These are phyloP conservation scores for Chelon labrosus DNA, from an alignment of 2,797 vertebrate genomes.

Conservation along the genomic window DNA sequence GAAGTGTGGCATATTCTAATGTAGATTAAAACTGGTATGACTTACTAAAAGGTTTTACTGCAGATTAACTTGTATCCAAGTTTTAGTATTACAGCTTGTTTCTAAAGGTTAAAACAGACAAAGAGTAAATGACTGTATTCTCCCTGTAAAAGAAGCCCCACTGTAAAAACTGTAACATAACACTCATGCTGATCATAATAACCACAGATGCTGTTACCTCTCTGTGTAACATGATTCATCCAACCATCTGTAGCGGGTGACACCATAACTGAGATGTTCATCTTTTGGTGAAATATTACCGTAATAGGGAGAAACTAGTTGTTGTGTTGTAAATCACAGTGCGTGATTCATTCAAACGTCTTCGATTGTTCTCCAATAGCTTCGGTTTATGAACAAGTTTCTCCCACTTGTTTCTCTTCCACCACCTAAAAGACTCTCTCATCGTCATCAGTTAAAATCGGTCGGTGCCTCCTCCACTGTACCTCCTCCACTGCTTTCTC, in stretches of 20 bases:
- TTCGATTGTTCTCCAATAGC: conserved; percentile 33
- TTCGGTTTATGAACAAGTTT: conserved; percentile 1
- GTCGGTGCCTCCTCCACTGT: not conserved
- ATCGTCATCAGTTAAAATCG: not conserved
- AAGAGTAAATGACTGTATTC: too few relatives aligned
- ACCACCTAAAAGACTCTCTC: conserved; percentile 5
- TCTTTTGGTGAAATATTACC: not conserved
- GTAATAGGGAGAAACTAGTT: not conserved
- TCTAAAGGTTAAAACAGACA: too few relatives aligned
- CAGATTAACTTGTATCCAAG: too few relatives aligned
- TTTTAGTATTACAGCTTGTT: too few relatives aligned
- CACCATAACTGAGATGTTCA: conserved; percentile 8
- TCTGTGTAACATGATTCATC: conserved; percentile 10
- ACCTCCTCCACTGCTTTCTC: not conserved
- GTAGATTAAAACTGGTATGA: too few relatives aligned
- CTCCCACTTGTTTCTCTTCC: conserved; percentile 26
- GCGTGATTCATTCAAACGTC: conserved; percentile 32
- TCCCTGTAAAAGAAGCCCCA: too few relatives aligned
- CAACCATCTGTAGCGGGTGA: not conserved
- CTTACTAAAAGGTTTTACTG: too few relatives aligned
- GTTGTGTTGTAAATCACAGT: conserved; percentile 9
- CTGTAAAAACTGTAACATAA: too few relatives aligned
- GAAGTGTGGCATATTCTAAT: too few relatives aligned
- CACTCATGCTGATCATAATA: too few relatives aligned
- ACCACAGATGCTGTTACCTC: too few relatives aligned